Conservation (phyloP, 2,888 invertebrate species). For the Meganola albula region DNA sequence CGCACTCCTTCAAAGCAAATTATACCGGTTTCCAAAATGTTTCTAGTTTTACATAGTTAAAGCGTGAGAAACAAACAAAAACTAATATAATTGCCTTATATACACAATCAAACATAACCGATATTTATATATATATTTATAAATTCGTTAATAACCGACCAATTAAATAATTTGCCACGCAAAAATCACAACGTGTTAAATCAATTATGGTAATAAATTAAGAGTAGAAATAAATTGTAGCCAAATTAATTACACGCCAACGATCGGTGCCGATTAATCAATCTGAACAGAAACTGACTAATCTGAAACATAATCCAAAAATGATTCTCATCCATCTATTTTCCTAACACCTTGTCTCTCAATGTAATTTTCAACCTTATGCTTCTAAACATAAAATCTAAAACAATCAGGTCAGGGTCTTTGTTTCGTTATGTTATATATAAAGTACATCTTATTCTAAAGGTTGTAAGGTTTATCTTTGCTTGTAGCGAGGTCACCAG, state of each 20-base stretch:
- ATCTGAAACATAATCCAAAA: conserved; percentile 24
- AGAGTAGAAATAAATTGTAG: conserved; percentile 20
- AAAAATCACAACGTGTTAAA: conserved; percentile 22
- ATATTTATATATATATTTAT: conserved; percentile 9
- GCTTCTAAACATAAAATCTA: conserved; percentile 6
- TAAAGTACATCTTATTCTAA: conserved; percentile 22
- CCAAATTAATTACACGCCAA: conserved; percentile 20
- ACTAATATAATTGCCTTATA: conserved; percentile 15
- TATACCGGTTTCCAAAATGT: background rate
- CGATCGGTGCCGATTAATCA: conserved; percentile 17
- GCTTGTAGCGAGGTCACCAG: conserved; percentile 40
- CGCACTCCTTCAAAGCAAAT: no score
- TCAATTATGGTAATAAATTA: conserved; percentile 30
- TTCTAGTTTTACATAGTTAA: background rate
- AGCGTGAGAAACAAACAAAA: conserved; percentile 19
- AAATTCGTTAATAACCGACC: conserved; percentile 20
- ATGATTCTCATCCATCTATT: conserved; percentile 13
- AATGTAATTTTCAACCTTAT: conserved; percentile 13
- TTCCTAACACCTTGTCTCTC: conserved; percentile 6
- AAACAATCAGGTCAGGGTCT: no score
- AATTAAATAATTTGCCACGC: conserved; percentile 24
- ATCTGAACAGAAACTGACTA: conserved; percentile 18
- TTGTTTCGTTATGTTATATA: no score
- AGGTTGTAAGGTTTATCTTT: conserved; percentile 20
- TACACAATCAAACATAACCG: background rate